Conservation (phyloP, 2,113 vertebrate genomes). For the Thomomys bottae region DNA sequence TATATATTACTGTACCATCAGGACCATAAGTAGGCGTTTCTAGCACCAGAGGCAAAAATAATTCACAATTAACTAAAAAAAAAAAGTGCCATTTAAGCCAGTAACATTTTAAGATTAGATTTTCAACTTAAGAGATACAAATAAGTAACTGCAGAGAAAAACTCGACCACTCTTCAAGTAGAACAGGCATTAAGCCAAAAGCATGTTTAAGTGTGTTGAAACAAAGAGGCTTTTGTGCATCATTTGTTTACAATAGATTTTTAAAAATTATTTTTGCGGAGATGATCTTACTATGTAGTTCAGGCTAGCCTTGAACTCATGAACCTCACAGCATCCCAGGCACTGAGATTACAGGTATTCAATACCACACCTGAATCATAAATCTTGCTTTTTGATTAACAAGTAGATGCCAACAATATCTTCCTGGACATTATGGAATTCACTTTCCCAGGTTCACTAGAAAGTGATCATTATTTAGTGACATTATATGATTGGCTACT, state of each 20-base stretch:
- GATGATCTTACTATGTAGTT: too few species aligned
- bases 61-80: slow-evolving; percentile 32
- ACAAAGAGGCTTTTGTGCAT: not conserved
- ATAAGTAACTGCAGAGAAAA: not conserved
- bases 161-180: not conserved
- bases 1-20: slow-evolving; percentile 52
- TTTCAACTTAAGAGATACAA: slow-evolving; percentile 2
- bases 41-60: slow-evolving; percentile 40
- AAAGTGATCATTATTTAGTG: slow-evolving; percentile 37
- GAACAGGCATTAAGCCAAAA: not conserved
- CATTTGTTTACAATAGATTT: too few species aligned
- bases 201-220: not conserved
- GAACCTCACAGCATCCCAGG: too few species aligned
- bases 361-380: too few species aligned
- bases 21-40: slow-evolving; percentile 66
- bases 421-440: not conserved
- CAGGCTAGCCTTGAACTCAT: too few species aligned
- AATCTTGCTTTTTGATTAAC: slow-evolving; percentile 27
- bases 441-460: not conserved
- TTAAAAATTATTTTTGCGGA: too few species aligned
- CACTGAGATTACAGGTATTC: too few species aligned
- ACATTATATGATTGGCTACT: not conserved
- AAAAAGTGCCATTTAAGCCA: slow-evolving; percentile 39
- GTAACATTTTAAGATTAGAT: slow-evolving; percentile 49
- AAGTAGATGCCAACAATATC: not conserved